Conservation (phyloP, 2,797 vertebrate species). For the Onychomys torridus region DNA sequence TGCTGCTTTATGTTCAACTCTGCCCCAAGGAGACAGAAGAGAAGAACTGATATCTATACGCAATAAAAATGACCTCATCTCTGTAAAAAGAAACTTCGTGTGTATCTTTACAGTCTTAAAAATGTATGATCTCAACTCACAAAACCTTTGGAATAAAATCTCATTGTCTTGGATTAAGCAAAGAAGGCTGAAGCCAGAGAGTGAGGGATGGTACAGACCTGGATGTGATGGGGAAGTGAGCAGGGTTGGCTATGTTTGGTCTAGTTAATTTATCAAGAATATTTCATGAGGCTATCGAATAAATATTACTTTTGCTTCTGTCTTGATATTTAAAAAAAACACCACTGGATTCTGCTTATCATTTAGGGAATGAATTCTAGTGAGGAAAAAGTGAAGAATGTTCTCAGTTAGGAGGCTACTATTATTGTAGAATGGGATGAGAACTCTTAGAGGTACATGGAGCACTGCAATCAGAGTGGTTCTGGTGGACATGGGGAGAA, state of each 20-base stretch:
- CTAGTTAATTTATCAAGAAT: background rate
- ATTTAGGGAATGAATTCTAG: background rate
- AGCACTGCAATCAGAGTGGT: background rate
- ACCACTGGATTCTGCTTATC: background rate
- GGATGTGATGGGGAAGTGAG: background rate
- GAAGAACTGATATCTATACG: background rate
- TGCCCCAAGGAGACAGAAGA: background rate
- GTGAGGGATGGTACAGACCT: background rate
- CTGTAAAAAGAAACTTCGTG: background rate
- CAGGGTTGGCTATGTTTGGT: background rate
- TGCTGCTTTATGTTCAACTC: background rate
- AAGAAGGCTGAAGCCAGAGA: background rate
- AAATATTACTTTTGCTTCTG: background rate
- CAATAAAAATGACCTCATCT: background rate
- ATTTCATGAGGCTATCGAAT: background rate
- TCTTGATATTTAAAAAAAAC: background rate
- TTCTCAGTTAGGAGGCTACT: background rate
- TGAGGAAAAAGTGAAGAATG: background rate
- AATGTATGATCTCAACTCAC: background rate
- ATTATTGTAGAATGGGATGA: background rate
- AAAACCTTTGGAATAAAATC: slow-evolving; percentile 3
- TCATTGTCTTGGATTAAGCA: background rate
- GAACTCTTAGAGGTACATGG: background rate
- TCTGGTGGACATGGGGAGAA: too few relatives aligned
- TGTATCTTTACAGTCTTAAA: background rate